Evolutionary conservation across 2,888 invertebrate species (phyloP).

Genomic region (Drosophila fungiperda): DNA sequence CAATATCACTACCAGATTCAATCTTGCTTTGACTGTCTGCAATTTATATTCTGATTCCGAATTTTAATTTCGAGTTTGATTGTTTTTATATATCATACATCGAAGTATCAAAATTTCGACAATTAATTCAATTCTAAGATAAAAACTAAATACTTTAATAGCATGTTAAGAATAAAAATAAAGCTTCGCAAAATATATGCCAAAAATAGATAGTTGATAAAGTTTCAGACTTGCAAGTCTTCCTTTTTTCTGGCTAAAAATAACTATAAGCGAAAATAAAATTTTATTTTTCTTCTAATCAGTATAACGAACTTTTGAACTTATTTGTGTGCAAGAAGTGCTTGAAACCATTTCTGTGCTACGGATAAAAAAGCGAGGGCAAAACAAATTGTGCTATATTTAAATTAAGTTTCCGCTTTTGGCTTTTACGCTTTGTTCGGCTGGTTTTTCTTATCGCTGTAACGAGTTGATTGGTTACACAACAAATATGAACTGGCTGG

Average conservation of each 20-base stretch:
- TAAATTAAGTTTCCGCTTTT: conserved; percentile 11
- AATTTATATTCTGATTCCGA: background rate
- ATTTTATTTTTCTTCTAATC: background rate
- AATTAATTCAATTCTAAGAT: too few relatives aligned
- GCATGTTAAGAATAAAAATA: background rate
- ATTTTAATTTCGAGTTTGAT: background rate
- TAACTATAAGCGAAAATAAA: background rate
- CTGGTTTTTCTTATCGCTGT: conserved; percentile 18
- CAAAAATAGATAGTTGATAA: background rate
- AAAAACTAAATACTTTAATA: too few relatives aligned
- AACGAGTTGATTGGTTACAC: conserved; percentile 4
- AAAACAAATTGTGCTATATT: background rate
- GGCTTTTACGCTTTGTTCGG: background rate
- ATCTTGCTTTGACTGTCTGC: background rate
- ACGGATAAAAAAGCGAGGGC: background rate
- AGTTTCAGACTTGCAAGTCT: background rate
- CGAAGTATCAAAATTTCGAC: too few relatives aligned
- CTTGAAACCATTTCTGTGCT: background rate
- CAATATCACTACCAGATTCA: background rate
- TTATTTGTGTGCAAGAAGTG: background rate
- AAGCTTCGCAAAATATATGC: background rate
- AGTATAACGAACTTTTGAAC: background rate
- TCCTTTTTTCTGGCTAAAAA: background rate
- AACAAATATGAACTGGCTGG: conserved; percentile 5
- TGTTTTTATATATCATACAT: too few relatives aligned